Evolutionary conservation across 2,888 invertebrate genomes (phyloP).

Genomic region (Mesorhabditis spiculigera): DNA sequence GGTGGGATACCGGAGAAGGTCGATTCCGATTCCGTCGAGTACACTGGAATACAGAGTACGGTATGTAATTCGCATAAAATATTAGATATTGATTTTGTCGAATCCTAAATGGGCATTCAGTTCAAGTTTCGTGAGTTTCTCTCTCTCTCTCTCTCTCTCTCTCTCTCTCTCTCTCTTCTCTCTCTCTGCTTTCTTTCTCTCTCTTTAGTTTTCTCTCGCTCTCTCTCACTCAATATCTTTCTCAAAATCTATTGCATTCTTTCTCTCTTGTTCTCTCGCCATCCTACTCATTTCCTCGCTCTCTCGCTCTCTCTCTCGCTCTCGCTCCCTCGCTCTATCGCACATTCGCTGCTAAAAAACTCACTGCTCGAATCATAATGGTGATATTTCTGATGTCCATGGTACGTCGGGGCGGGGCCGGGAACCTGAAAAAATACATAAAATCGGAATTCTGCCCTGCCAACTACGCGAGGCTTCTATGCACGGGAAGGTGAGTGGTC

Average conservation of each 20-base stretch:
- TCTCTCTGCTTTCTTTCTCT: conserved; percentile 5
- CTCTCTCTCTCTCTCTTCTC: neutral
- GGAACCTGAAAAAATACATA: neutral
- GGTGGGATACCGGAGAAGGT: neutral
- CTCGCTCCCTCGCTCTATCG: no score
- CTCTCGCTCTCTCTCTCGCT: no score
- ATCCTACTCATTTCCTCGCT: neutral
- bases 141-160: no score
- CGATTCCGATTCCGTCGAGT: neutral
- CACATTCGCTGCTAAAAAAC: neutral
- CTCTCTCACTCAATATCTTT: neutral
- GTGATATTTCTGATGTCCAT: neutral
- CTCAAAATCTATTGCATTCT: neutral
- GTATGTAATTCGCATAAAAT: no score
- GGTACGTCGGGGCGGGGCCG: neutral
- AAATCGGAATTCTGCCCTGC: no score
- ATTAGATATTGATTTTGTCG: no score
- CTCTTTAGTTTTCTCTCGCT: no score
- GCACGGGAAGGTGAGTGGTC: no score
- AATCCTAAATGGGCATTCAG: no score
- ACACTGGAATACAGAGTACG: no score
- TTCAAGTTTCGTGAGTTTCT: no score
- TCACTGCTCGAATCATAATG: neutral
- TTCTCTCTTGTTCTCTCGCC: neutral
- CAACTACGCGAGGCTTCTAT: neutral